These are phyloP conservation scores for Lanistes nyassanus DNA, from an alignment of 1,140 invertebrate species.

Conservation along the genomic window DNA sequence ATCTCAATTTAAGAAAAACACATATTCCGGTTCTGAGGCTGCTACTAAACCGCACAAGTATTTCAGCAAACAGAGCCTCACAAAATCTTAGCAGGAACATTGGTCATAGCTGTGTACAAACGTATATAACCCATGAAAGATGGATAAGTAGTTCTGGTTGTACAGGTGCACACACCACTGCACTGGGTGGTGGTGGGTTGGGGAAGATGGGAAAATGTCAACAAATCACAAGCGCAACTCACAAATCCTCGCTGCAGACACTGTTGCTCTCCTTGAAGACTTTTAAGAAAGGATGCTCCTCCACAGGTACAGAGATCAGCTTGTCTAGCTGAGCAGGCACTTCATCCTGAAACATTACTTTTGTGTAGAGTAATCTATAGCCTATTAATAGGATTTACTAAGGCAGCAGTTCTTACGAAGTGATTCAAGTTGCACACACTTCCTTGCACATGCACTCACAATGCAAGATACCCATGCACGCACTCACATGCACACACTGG, in stretches of 20 bases:
- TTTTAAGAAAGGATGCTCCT: conserved; percentile 31
- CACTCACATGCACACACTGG: too few relatives aligned
- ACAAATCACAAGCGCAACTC: neutral
- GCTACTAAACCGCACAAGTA: too few relatives aligned
- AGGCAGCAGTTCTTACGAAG: too few relatives aligned
- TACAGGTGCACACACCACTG: conserved; percentile 5
- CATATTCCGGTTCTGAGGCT: too few relatives aligned
- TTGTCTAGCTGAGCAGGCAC: conserved; percentile 35
- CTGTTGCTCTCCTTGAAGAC: conserved; percentile 24
- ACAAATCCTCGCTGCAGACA: conserved; percentile 25
- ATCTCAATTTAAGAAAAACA: too few relatives aligned
- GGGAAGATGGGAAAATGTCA: neutral
- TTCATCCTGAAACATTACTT: conserved; percentile 17
- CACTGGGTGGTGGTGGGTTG: neutral
- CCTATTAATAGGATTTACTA: too few relatives aligned
- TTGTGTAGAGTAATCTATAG: too few relatives aligned
- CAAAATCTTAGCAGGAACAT: conserved; percentile 2
- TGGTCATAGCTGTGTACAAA: neutral
- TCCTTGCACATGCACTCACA: too few relatives aligned
- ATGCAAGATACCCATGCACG: too few relatives aligned
- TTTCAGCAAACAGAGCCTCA: too few relatives aligned
- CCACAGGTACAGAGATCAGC: conserved; percentile 26
- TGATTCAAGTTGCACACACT: too few relatives aligned
- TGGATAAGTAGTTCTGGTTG: neutral
- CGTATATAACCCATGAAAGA: neutral